Percentiles rank a stretch among this genome's conserved stretches.
phyloP scores from a whole-genome alignment of 2,113 vertebrate genomes.

The Todiramphus chloris region DNA sequence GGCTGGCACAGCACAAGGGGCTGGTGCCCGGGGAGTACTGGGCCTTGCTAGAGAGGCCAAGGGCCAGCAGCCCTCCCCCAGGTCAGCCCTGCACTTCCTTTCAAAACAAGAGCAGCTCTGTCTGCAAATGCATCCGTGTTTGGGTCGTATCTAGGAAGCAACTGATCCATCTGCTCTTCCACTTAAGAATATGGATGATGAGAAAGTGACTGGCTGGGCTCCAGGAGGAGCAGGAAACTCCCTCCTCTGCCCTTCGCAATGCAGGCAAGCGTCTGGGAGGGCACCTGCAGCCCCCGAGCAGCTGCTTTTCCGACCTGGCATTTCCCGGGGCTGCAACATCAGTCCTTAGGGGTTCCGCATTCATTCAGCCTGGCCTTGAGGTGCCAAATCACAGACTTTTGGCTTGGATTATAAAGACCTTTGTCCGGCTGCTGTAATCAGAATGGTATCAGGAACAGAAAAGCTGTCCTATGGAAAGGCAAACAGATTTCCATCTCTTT shows the following conservation, averaged over 20 bases:
- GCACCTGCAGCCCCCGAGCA: conserved; percentile 23
- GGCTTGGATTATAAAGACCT: not conserved
- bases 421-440: conserved; percentile 14
- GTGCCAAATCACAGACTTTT: not conserved
- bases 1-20: accelerated
- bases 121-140: conserved; percentile 22
- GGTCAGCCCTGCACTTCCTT: not conserved
- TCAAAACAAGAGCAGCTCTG: conserved; percentile 35
- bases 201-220: conserved; percentile 40
- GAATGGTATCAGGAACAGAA: not conserved
- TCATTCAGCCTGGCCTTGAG: not conserved
- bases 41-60: not conserved
- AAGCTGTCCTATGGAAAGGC: not conserved
- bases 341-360: not conserved
- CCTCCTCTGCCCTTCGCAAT: not conserved
- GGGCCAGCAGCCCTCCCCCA: not conserved
- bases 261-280: conserved; percentile 13
- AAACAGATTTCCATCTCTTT: not conserved
- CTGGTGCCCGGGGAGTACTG: not conserved
- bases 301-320: not conserved
- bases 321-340: not conserved
- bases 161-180: conserved; percentile 61
- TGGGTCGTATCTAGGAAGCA: conserved; percentile 48
- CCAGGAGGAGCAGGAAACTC: conserved; percentile 54
- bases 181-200: conserved; percentile 43